Evolutionary conservation across 2,113 vertebrate genomes (phyloP).

Genomic region (Corvus cornix): DNA sequence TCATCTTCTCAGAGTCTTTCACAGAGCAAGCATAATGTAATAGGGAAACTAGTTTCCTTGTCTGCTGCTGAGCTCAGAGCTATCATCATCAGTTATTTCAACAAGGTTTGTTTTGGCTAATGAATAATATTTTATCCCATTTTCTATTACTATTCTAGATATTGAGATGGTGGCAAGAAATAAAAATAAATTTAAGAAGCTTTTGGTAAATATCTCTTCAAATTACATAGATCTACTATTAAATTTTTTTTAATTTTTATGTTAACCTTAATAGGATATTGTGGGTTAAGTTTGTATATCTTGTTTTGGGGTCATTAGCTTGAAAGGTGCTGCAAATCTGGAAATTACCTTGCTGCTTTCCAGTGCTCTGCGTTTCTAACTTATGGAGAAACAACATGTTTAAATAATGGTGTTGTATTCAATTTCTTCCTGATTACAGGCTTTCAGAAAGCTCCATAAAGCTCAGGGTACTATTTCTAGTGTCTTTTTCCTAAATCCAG

Average conservation of each 20-base stretch:
- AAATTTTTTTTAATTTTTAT: not conserved
- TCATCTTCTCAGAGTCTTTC: slow-evolving; percentile 68
- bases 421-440: not conserved
- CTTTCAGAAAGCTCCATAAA: not conserved
- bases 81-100: slow-evolving; percentile 88
- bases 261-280: not conserved
- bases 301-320: not conserved
- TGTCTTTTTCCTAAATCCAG: not conserved
- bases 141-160: not conserved
- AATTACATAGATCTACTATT: not conserved
- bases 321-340: not conserved
- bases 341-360: not conserved
- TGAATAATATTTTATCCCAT: not conserved
- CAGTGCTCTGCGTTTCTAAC: not conserved
- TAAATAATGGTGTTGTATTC: not conserved
- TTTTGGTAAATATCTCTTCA: not conserved
- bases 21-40: slow-evolving; percentile 73
- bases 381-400: not conserved
- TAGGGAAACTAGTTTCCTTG: slow-evolving; percentile 80
- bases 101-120: slow-evolving; percentile 80
- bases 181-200: not conserved
- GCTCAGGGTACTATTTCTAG: not conserved
- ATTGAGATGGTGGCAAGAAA: not conserved
- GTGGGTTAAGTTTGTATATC: not conserved
- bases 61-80: slow-evolving; percentile 76